Evolutionary conservation across 2,113 vertebrate species (phyloP).

Genomic region (Platichthys stellatus): DNA sequence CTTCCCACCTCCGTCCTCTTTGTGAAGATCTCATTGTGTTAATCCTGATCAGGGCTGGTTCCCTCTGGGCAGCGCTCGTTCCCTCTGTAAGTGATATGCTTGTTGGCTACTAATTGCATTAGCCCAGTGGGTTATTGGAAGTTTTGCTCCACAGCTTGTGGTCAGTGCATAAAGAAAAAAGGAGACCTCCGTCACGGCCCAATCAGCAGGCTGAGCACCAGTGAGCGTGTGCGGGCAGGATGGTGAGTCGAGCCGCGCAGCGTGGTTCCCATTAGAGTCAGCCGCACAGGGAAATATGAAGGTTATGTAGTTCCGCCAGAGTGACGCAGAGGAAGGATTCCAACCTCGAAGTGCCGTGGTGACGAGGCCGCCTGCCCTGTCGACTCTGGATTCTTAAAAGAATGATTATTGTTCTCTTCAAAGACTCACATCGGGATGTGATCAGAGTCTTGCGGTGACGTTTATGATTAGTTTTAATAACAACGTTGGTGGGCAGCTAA

Average conservation of each 20-base stretch:
- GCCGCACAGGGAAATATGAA: constrained; percentile 66
- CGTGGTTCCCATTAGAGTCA: constrained; percentile 76
- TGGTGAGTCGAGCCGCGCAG: constrained; percentile 57
- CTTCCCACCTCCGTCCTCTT: neutral
- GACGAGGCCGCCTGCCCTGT: constrained; percentile 56
- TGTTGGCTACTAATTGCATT: constrained; percentile 77
- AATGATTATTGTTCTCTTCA: constrained; percentile 1
- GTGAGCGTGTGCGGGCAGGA: constrained; percentile 29
- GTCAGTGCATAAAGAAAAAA: constrained; percentile 51
- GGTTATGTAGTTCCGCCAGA: constrained; percentile 65
- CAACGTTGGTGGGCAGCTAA: constrained; percentile 65
- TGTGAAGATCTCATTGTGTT: neutral
- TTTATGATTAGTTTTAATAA: constrained; percentile 68
- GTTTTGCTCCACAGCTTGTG: constrained; percentile 69
- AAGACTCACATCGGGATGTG: constrained; percentile 2
- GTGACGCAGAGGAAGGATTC: constrained; percentile 33
- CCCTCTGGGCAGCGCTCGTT: constrained; percentile 35
- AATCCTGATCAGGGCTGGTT: constrained; percentile 15
- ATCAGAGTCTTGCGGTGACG: constrained; percentile 40
- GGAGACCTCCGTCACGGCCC: constrained; percentile 66
- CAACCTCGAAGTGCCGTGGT: constrained; percentile 56
- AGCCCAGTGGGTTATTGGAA: constrained; percentile 75
- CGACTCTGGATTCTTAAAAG: neutral
- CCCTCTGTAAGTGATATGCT: constrained; percentile 69
- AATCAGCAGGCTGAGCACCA: constrained; percentile 63